Base-by-base conservation (phyloP, 2,888 invertebrate genomes). In the Rapana venosa region DNA sequence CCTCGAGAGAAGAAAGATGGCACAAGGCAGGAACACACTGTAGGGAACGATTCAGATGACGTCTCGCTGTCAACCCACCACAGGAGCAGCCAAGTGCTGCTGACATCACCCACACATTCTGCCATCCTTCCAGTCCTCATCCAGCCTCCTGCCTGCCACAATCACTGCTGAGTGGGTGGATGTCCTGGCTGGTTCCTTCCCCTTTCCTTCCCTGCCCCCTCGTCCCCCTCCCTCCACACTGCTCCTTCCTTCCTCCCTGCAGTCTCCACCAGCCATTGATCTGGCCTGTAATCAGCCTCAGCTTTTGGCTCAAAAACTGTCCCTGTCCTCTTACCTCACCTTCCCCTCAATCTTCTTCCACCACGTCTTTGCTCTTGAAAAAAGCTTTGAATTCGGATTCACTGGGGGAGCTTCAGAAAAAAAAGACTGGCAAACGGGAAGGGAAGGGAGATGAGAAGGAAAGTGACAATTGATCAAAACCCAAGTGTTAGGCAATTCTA, bases 371-470 rank as follows among this genome's bases (percentile, higher is more conserved):
- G 11, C 35, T 35, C 32, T 35, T 79, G 79, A 79, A 90, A 90
- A 89, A 90, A 47, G 2, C 91, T 91, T 91, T 91, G 90, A 91
- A 91, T 91, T 91, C 90, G 36, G 87, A 88, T 74, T 89, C 86
- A 61, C 87, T 79, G 79, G 35, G 74, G 66, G 56, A 58, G 84
- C 90, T 91, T 91, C 89, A 79, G 90, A 90, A 89, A 90, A 91
- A 90, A 87, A 87, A 83, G 89, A 47, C 85, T 83, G 84, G 87
- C 85, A 85, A 74, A n/a, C 88, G 32, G 35, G 13, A 13, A 20
- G 15, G 79, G 35, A 15, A 26, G 79, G 26, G 74, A 74, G 74
- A 1, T 26, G 11, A 13, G 15, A 47, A 47, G 47, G 47, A 47
- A 47, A 47, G 47, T 8, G 47, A 47, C 47, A 47, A 5, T 8